phyloP scores from a whole-genome alignment of 2,797 vertebrate species.

The Balearica regulorum region DNA sequence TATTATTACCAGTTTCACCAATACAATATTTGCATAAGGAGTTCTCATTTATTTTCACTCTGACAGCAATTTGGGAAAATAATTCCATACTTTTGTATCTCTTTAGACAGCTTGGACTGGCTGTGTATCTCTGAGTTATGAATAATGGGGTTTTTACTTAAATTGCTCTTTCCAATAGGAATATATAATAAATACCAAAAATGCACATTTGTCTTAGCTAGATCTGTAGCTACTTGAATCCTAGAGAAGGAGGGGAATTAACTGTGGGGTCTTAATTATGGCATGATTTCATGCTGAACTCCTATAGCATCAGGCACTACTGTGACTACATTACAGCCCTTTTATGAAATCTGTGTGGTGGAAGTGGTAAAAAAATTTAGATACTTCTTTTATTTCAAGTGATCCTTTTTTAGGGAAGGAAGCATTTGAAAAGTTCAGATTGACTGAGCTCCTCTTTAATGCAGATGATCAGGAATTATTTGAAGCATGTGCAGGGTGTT shows the following conservation, averaged over 20 bases:
- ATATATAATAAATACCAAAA: not conserved
- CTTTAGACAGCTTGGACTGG: not conserved
- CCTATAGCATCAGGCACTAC: not conserved
- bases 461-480: not conserved
- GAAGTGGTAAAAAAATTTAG: not conserved
- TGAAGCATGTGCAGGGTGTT: not conserved
- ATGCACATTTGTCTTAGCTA: not conserved
- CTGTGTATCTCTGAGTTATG: not conserved
- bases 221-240: not conserved
- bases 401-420: not conserved
- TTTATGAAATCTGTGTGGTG: not conserved
- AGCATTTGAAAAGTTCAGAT: not conserved
- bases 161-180: not conserved
- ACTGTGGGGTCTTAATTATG: not conserved
- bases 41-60: not conserved
- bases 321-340: not conserved
- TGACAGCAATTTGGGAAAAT: not conserved
- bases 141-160: not conserved
- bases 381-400: not conserved
- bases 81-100: not conserved
- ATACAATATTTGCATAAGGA: not conserved
- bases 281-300: not conserved
- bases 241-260: not conserved
- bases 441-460: not conserved
- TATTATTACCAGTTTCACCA: not conserved